phyloP scores from a whole-genome alignment of 1,140 invertebrate genomes.

The Phymastichus coffea region DNA sequence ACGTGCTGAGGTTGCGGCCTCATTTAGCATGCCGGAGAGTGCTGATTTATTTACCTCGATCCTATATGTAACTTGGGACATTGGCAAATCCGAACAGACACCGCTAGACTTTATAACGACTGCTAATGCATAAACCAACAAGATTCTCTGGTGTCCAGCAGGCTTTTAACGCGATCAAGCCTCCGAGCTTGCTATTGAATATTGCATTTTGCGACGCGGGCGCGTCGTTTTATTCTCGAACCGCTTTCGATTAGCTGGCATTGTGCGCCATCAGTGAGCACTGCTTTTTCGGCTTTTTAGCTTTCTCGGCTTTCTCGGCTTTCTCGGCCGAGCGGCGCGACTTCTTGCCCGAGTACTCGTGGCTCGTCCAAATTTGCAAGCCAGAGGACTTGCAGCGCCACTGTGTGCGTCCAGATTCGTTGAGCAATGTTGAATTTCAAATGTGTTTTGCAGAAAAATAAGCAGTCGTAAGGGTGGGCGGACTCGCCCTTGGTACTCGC shows the following conservation, averaged over 20 bases:
- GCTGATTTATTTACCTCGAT: constrained; percentile 18
- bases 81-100: neutral
- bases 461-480: too few species aligned
- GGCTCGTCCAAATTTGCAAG: too few species aligned
- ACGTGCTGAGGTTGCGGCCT: neutral
- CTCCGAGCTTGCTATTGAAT: neutral
- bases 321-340: too few species aligned
- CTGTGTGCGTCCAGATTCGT: constrained; percentile 35
- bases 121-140: constrained; percentile 3
- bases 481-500: too few species aligned
- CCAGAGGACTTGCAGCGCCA: too few species aligned
- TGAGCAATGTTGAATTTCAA: constrained; percentile 47
- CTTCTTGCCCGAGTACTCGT: constrained; percentile 32
- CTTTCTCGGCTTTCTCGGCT: too few species aligned
- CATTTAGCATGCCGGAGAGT: neutral
- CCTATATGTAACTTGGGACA: constrained; percentile 8
- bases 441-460: too few species aligned
- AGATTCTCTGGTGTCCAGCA: neutral
- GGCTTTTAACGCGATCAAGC: neutral
- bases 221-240: too few species aligned
- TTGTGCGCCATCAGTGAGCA: too few species aligned
- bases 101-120: constrained; percentile 6
- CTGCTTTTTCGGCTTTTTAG: too few species aligned
- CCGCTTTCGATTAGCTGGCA: too few species aligned
- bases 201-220: too few species aligned